Base-by-base conservation (phyloP, 2,113 vertebrate species). In the Alouatta palliata region DNA sequence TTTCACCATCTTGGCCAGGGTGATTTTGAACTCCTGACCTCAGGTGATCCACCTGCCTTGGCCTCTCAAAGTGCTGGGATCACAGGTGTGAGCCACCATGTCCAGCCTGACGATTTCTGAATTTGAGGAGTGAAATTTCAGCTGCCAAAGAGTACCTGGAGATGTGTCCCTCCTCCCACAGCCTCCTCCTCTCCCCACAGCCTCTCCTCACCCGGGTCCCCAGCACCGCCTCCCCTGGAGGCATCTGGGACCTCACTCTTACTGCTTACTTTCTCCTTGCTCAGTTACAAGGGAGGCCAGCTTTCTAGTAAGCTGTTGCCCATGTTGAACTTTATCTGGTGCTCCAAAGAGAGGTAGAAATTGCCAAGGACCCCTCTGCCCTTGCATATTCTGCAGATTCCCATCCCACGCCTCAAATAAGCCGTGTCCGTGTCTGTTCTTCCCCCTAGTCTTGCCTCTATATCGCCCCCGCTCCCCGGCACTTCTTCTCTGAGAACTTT, bases 81-180 rank as follows among this genome's bases (percentile, higher is more conserved):
- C 13, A 14, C 27, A 64, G 61, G 27, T 6, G 12, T 64, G 61
- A 64, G 61, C 61, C 61, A 32, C 61, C 27, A 2, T 2, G 5
- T 27, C 27, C 30, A 6, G 61, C 27, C 27, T 14, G 61, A 64
- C 19, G 52, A 30, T 47, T 83, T 77, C 76, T 75, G n/a, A 92
- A 89, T 81, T 54, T 47, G 35, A 84, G 30, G 35, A 85, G 30
- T 49, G 20, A 93, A 80, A 37, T 84, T 93, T 79, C 71, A 80
- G 92, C 16, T 23, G n/a, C n/a, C 47, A 1, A 4, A 82, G 70
- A 73, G 32, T 8, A 0, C 64, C 25, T 32, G 19, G 40, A 70
- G 49, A 27, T 25, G 16, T 27, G 6, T 43, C n/a, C 6, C 2
- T 43, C 40, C 40, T 43, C 40, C 40, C 40, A 43, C 40, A 43